Evolutionary conservation across 2,888 invertebrate species (phyloP).

Genomic region (Leptinotarsa juncta): DNA sequence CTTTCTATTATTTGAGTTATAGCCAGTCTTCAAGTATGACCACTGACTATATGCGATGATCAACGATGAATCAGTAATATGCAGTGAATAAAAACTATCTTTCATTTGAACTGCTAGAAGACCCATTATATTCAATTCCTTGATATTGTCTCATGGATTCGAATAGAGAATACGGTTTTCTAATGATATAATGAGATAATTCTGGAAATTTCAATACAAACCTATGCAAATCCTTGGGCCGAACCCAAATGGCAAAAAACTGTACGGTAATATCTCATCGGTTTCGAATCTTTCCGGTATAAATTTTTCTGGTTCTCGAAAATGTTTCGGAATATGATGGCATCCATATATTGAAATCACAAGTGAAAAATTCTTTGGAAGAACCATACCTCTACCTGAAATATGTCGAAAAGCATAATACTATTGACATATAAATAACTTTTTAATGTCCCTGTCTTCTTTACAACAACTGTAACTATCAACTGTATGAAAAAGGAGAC

Average conservation of each 20-base stretch:
- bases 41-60: too few relatives aligned
- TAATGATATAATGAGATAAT: not conserved
- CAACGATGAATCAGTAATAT: too few relatives aligned
- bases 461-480: too few relatives aligned
- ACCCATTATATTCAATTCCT: too few relatives aligned
- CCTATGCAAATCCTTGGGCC: conserved; percentile 39
- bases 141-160: too few relatives aligned
- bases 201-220: conserved; percentile 16
- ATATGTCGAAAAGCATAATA: not conserved
- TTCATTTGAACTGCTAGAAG: too few relatives aligned
- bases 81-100: too few relatives aligned
- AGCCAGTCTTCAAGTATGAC: too few relatives aligned
- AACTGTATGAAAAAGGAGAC: too few relatives aligned
- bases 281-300: conserved; percentile 36
- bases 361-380: conserved; percentile 27
- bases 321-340: conserved; percentile 37
- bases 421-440: too few relatives aligned
- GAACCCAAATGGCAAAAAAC: conserved; percentile 31
- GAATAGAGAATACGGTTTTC: not conserved
- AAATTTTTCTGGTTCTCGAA: conserved; percentile 39
- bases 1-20: too few relatives aligned
- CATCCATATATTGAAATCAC: conserved; percentile 24
- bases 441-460: too few relatives aligned
- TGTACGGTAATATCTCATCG: conserved; percentile 20
- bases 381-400: conserved; percentile 23